Percentiles rank a stretch among this genome's conserved stretches.
phyloP scores from a whole-genome alignment of 2,797 vertebrate genomes.

The Coreius guichenoti region DNA sequence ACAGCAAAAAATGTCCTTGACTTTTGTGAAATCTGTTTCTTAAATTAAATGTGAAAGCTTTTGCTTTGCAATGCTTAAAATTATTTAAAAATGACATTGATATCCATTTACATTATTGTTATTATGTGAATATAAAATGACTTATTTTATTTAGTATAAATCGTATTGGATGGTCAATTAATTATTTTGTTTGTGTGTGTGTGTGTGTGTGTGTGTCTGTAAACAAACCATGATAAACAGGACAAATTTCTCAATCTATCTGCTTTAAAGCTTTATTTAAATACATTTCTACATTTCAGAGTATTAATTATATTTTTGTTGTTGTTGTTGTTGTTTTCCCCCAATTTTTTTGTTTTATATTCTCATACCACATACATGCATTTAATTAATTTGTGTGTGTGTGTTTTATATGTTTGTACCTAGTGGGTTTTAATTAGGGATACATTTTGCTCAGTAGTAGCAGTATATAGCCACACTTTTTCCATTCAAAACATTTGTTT shows the following conservation, averaged over 20 bases:
- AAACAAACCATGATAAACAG: neutral
- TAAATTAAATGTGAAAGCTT: neutral
- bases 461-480: neutral
- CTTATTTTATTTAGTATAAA: constrained; percentile 7
- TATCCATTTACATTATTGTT: neutral
- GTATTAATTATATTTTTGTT: constrained; percentile 29
- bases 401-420: neutral
- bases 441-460: neutral
- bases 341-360: neutral
- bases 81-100: neutral
- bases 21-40: neutral
- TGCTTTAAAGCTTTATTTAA: constrained; percentile 27
- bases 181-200: neutral
- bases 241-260: constrained; percentile 28
- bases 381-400: neutral
- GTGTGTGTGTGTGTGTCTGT: neutral
- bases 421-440: neutral
- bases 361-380: neutral
- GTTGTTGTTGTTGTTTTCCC: neutral
- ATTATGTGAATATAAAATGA: constrained; percentile 4
- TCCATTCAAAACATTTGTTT: neutral
- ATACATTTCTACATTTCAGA: constrained; percentile 26
- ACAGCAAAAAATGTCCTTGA: neutral
- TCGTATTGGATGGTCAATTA: neutral
- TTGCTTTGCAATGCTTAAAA: neutral